Evolutionary conservation across 2,113 vertebrate genomes (phyloP).

Genomic region (Sisor rabdophorus): DNA sequence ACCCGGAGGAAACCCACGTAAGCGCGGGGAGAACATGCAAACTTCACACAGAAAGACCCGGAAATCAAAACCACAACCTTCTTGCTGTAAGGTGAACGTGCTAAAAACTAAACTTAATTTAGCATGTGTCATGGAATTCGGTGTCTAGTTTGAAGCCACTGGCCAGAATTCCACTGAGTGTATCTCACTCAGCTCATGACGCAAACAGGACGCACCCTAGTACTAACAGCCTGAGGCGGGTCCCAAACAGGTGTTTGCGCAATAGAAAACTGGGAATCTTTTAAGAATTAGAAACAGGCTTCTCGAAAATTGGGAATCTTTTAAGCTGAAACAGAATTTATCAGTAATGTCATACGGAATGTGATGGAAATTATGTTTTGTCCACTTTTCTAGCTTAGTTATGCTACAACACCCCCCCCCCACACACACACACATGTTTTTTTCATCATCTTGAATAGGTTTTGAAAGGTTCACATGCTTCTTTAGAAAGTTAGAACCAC

Average conservation of each 20-base stretch:
- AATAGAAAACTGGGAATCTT: not conserved
- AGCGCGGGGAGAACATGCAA: no score
- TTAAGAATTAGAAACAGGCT: no score
- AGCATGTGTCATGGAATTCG: not conserved
- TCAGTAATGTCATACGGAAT: not conserved
- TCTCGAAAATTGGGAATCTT: not conserved
- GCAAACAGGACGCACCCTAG: conserved; percentile 9
- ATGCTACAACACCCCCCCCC: not conserved
- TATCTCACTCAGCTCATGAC: conserved; percentile 10
- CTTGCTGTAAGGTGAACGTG: no score
- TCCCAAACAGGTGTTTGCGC: not conserved
- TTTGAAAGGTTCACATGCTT: not conserved
- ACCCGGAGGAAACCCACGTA: no score
- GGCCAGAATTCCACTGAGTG: conserved; percentile 19
- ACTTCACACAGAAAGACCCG: no score
- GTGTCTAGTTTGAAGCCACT: not conserved
- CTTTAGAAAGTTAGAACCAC: not conserved
- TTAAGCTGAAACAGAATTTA: not conserved
- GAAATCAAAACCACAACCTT: no score
- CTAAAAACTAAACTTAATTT: no score
- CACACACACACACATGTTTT: no score
- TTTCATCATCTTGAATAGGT: no score
- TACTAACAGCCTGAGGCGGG: not conserved
- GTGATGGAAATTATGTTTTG: not conserved
- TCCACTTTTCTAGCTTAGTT: not conserved